Evolutionary conservation across 2,797 vertebrate genomes (phyloP), one percentile per base, ranked within the genome.

Genomic region (Peromyscus melanophrys): DNA sequence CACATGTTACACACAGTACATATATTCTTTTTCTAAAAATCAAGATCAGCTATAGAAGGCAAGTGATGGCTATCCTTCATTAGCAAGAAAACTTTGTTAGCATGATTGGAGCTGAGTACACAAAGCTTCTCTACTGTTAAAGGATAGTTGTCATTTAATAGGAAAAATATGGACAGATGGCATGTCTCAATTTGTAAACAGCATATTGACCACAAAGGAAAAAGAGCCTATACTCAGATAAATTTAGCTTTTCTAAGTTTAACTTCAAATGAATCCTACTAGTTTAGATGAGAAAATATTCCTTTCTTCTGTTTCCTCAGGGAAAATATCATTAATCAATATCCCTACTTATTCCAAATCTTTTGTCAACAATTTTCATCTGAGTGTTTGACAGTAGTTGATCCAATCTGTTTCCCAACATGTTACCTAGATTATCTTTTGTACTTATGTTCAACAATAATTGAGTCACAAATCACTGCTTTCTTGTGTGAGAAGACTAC

Each of bases 381-480:
- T 85, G 19, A 85, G 11, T 52, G 23, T 46, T 25, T 67, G 10
- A 69, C 25, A 23, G 12, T 73, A 87, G 85, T 40, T 31, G 27
- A 89, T 43, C 29, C 27, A 87, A 29, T 25, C 49, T 0, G 29
- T 37, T 88, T 61, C 21, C 13, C 6, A 63, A 76, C 0, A 37
- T 77, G 10, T n/a, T 89, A 63, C n/a, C 65, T 77, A 65, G 13
- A 59, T 49, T 96, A 23, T 27, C 13, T 88, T 89, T 96, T 81
- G 6, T 73, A 27, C 7, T 0, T 57, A 6, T 57, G 23, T 75
- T 91, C 37, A 90, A 43, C 5, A 95, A 67, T 0, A 65, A n/a
- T 4, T 90, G 55, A 90, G 27, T 31, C 6, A 46, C 57, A n/a
- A 84, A 49, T 76, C 57, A 71, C 25, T 90, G 63, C 25, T 34